Evolutionary conservation across 2,797 vertebrate species (phyloP).

Genomic region (Crenichthys baileyi): DNA sequence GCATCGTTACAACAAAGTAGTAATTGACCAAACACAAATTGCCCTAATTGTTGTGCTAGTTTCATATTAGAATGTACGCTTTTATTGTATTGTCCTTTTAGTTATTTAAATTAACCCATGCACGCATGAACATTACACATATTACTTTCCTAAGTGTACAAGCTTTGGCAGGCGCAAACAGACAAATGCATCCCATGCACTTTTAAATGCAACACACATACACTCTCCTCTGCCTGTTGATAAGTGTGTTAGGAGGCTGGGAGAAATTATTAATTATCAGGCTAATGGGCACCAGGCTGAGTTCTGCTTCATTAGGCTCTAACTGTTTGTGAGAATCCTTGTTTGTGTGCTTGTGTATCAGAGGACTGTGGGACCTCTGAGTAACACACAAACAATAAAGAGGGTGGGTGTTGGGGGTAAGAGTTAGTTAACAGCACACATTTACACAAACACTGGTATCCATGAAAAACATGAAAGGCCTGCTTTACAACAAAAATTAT

Average conservation of each 20-base stretch:
- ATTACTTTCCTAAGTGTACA: slow-evolving; percentile 53
- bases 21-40: neutral
- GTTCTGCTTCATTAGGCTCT: slow-evolving; percentile 97
- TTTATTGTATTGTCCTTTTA: neutral
- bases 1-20: neutral
- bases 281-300: slow-evolving; percentile 97
- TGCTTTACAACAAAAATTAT: neutral
- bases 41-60: neutral
- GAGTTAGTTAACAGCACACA: slow-evolving; percentile 24
- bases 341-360: slow-evolving; percentile 59
- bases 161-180: slow-evolving; percentile 43
- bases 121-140: slow-evolving; percentile 24
- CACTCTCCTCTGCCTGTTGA: slow-evolving; percentile 83
- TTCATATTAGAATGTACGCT: neutral
- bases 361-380: slow-evolving; percentile 39
- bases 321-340: slow-evolving; percentile 70
- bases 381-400: slow-evolving; percentile 44
- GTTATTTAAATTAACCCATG: slow-evolving; percentile 11
- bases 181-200: slow-evolving; percentile 29
- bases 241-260: slow-evolving; percentile 90
- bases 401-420: neutral
- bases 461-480: neutral
- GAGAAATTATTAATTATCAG: slow-evolving; percentile 99
- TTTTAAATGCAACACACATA: slow-evolving; percentile 17
- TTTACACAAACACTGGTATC: slow-evolving; percentile 9